Evolutionary conservation across 2,888 invertebrate genomes (phyloP), one percentile per base, ranked within the genome.

Genomic region (Yponomeuta sedellus): DNA sequence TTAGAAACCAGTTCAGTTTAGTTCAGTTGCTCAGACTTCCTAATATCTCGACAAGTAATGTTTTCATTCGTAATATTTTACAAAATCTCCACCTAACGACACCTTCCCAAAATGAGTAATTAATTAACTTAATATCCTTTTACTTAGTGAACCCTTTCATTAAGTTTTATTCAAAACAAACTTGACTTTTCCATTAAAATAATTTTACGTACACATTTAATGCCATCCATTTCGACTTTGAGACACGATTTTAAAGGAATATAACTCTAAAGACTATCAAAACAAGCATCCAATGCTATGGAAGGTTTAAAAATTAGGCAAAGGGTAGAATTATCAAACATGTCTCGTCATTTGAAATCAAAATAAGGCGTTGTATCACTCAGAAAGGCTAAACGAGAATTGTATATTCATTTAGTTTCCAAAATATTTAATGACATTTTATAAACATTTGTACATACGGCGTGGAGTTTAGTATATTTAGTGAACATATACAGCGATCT

Each of bases 121-220:
- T 20, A 58, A 58, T 58, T 58, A 58, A 20, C 22, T 20, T 58
- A 58, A 19, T 58, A 58, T 20, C 19, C 20, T 58, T 20, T 58
- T 58, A 58, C 22, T 22, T 58, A 19, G 20, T 19, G 19, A 58
- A 58, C 58, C 19, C 19, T 58, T 20, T 20, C 19, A 58, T 20
- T 20, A 58, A 19, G 58, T 20, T 20, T 58, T 58, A 58, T 58
- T 58, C 20, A 58, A 58, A 58, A 58, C 58, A 58, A 34, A 52
- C 44, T 12, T 52, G 16, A 52, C 44, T 52, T 52, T 52, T 52
- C 44, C 44, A 52, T 52, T 52, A 52, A 52, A 52, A 52, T 52
- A 52, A 52, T 52, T 52, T 52, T 52, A 52, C 44, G 44, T 52
- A 52, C 44, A 52, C 44, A 6, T 52, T 52, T 52, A 52, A 52